Conservation (phyloP, 2,113 vertebrate genomes). For the Embiotoca jacksoni region DNA sequence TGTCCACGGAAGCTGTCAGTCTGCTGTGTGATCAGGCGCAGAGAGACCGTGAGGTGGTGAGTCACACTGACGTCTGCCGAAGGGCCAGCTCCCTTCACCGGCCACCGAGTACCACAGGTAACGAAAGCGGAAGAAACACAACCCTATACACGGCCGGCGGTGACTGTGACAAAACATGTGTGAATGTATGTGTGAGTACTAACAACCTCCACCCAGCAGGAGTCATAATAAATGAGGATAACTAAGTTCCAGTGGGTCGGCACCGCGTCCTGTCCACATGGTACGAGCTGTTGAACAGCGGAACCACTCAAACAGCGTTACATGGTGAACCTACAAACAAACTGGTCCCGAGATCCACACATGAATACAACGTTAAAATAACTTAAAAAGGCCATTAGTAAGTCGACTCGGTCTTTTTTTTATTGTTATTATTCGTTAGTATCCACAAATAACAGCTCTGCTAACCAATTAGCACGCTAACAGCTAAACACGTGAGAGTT, state of each 20-base stretch:
- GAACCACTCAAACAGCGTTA: background rate
- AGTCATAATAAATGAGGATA: background rate
- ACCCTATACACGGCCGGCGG: rapidly evolving
- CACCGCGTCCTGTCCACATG: constrained; percentile 46
- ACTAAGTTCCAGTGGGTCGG: background rate
- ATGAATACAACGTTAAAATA: too few species aligned
- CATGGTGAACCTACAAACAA: background rate
- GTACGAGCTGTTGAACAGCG: background rate
- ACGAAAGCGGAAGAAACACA: background rate
- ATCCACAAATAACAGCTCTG: background rate
- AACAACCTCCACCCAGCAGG: background rate
- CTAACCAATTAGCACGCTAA: constrained; percentile 70
- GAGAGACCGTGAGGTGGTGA: constrained; percentile 1
- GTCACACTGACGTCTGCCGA: constrained; percentile 40
- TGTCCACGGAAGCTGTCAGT: background rate
- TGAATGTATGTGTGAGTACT: background rate
- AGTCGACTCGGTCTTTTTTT: background rate
- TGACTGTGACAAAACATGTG: background rate
- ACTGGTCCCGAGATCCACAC: too few species aligned
- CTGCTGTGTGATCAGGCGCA: background rate
- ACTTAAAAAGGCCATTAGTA: background rate
- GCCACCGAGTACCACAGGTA: background rate
- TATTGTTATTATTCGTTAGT: background rate
- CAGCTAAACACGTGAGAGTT: constrained; percentile 62
- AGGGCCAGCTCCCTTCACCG: constrained; percentile 20